A percentile compares a stretch with the other conserved stretches of the same genome.
phyloP scores from a whole-genome alignment of 2,797 vertebrate genomes.

The Chrysolophus pictus region DNA sequence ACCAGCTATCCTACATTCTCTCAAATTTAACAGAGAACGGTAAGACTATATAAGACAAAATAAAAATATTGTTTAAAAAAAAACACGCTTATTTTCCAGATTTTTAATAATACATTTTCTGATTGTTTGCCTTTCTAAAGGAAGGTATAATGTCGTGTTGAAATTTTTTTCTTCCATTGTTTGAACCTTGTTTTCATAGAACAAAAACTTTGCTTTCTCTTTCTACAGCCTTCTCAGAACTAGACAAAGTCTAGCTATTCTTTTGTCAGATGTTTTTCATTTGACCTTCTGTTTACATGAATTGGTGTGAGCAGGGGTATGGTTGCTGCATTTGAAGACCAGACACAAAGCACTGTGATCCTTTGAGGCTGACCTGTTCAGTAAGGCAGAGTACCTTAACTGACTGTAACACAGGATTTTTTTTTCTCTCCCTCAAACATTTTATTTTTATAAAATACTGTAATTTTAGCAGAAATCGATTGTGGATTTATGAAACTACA shows the following conservation, averaged over 20 bases:
- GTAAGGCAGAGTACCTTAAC: background rate
- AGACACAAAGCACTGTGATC: background rate
- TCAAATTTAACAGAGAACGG: conserved; percentile 98
- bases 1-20: conserved; percentile 96
- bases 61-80: background rate
- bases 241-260: background rate
- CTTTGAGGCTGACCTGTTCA: background rate
- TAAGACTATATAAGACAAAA: conserved; percentile 72
- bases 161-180: background rate
- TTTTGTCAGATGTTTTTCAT: background rate
- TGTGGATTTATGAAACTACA: background rate
- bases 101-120: background rate
- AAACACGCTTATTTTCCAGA: background rate
- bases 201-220: background rate
- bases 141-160: background rate
- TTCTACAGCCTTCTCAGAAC: background rate
- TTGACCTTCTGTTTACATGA: background rate
- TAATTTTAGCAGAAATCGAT: background rate
- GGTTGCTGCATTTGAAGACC: background rate
- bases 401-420: background rate
- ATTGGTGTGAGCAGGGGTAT: background rate
- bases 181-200: background rate
- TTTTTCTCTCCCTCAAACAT: background rate
- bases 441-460: background rate
- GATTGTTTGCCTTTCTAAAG: background rate